Evolutionary conservation across 2,888 invertebrate genomes (phyloP).

Genomic region (Labia minor): DNA sequence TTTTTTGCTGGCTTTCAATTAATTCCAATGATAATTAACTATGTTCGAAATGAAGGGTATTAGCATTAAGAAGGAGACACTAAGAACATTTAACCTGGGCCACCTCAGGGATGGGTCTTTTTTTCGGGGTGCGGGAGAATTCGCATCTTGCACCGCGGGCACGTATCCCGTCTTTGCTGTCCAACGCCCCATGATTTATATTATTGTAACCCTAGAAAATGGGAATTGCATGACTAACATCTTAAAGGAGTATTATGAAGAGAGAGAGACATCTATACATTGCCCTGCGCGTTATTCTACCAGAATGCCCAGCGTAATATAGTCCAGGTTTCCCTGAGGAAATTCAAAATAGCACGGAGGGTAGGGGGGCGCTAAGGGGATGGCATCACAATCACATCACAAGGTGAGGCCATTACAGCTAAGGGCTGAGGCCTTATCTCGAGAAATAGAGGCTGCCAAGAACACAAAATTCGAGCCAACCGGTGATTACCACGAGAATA

Average conservation of each 20-base stretch:
- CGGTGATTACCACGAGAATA: no score
- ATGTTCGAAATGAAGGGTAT: background rate
- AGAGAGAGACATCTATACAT: background rate
- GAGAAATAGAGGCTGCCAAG: background rate
- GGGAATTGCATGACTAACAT: conserved; percentile 26
- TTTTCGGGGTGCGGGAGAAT: background rate
- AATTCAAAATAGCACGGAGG: background rate
- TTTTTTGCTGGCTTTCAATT: background rate
- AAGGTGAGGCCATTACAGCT: background rate
- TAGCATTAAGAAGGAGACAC: background rate
- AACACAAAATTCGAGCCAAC: no score
- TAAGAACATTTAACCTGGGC: background rate
- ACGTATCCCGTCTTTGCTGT: conserved; percentile 21
- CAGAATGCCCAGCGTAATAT: background rate
- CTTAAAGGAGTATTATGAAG: conserved; percentile 24
- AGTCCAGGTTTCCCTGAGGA: background rate
- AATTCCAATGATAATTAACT: background rate
- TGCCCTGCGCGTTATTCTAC: no score
- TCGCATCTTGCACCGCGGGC: conserved; percentile 23
- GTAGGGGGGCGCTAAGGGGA: background rate
- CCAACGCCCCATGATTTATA: conserved; percentile 24
- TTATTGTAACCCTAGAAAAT: conserved; percentile 26
- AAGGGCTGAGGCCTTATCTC: background rate
- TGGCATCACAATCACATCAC: background rate
- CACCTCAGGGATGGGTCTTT: background rate